Evolutionary conservation across 2,888 invertebrate genomes (phyloP), one percentile per base, ranked within the genome.

Genomic region (Diarsia rubi): DNA sequence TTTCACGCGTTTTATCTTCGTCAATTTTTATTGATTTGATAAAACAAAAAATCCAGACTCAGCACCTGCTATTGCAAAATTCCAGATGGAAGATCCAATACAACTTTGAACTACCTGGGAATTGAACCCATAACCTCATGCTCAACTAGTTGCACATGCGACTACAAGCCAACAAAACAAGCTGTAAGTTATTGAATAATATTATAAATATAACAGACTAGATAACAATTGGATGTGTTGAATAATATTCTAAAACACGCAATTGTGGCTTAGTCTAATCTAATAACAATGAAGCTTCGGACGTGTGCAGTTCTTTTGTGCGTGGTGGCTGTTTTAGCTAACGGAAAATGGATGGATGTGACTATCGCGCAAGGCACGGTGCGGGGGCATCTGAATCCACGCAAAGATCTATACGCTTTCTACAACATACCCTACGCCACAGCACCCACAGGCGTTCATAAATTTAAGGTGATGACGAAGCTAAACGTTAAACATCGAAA

Each of bases 401-500:
- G 73, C 4, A 81, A 81, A 27, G 82, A 86, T n/a, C 57, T 92
- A 37, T 92, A 84, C 75, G 82, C 69, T 3, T 93, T 91, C 71
- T 89, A 91, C 57, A 88, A 89, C 42, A 90, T 93, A 31, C 92
- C 92, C 0, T 93, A 93, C 62, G 93, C 93, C 0, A 90, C 89
- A 2, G 90, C 88, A 0, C 92, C 92, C 1, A 86, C 71, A 0
- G 92, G 92, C 4, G 52, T 42, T 0, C 31, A 92, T 4, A 91
- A 83, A 19, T 83, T 78, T 14, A 69, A 62, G 71, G 79, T 79
- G 16, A 62, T 42, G n/a, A 42, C 14, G 16, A 62, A 62, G 3
- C 14, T 14, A 11, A 21, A n/a, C 6, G 5, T 60, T 5, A 60
- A 21, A n/a, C n/a, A 14, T 57, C 19, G 6, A n/a, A 27, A 27